These are phyloP conservation scores for Scopus umbretta DNA, from an alignment of 2,113 vertebrate genomes.

Conservation along the genomic window DNA sequence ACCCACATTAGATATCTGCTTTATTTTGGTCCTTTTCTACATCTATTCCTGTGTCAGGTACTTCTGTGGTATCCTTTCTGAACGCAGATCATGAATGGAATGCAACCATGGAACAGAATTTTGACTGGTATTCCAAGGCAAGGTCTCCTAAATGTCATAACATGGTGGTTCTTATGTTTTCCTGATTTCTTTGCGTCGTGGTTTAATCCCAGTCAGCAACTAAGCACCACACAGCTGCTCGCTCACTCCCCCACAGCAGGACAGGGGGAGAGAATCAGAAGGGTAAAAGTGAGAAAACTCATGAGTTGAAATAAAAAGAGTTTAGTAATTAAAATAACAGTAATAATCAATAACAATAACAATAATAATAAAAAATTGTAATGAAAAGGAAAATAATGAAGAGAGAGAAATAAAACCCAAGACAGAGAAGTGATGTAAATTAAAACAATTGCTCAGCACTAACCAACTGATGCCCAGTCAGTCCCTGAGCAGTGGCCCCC, in stretches of 20 bases:
- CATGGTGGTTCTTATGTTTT: not conserved
- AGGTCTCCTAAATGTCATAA: not conserved
- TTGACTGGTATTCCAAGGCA: not conserved
- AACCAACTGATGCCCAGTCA: rapidly evolving
- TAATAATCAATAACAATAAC: no score
- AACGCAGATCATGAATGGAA: not conserved
- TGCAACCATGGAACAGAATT: not conserved
- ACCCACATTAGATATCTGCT: not conserved
- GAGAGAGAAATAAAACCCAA: not conserved
- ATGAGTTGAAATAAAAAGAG: not conserved
- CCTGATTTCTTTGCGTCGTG: not conserved
- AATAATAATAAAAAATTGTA: no score
- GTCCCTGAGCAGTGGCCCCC: rapidly evolving
- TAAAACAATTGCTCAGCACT: not conserved
- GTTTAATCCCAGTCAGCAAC: not conserved
- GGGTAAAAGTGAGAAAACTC: not conserved
- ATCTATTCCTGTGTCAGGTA: not conserved
- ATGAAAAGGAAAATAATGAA: not conserved
- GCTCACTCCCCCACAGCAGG: not conserved
- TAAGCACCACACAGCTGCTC: not conserved
- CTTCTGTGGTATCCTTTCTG: not conserved
- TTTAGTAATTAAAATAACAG: not conserved
- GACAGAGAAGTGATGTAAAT: not conserved
- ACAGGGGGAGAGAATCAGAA: not conserved
- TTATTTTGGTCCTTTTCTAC: not conserved